A percentile compares a stretch with the other conserved stretches of the same genome.
Evolutionary conservation across 2,888 invertebrate species (phyloP).

Genomic region (Lysandra bellargus): DNA sequence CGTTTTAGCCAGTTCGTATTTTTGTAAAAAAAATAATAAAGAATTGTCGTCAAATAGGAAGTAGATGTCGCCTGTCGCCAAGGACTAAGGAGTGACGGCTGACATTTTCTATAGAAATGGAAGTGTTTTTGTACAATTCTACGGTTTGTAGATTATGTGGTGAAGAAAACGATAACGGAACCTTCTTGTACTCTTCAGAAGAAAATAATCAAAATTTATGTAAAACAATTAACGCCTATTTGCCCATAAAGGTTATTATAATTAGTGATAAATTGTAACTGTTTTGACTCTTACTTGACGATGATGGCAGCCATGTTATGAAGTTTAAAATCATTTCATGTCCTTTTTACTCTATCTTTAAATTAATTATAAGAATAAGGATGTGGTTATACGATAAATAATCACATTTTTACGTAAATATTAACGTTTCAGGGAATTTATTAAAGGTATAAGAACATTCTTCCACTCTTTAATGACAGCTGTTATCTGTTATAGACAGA

Average conservation of each 20-base stretch:
- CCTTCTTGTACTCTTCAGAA: constrained; percentile 81
- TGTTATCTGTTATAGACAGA: neutral
- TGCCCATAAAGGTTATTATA: constrained; percentile 85
- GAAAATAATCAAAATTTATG: constrained; percentile 82
- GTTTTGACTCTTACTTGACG: constrained; percentile 67
- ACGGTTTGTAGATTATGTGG: constrained; percentile 88
- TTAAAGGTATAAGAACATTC: neutral
- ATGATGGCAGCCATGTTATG: constrained; percentile 61
- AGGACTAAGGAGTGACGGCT: neutral
- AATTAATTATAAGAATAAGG: neutral
- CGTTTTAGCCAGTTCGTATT: no score
- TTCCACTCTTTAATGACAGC: neutral
- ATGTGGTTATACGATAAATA: neutral
- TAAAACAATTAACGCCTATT: constrained; percentile 85
- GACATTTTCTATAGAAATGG: constrained; percentile 50
- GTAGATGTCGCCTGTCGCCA: constrained; percentile 60
- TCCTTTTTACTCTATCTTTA: constrained; percentile 42
- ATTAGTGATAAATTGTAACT: constrained; percentile 60
- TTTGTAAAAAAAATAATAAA: neutral
- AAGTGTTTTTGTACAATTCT: constrained; percentile 83
- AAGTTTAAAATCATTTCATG: constrained; percentile 52
- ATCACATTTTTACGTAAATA: neutral
- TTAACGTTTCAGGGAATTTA: neutral
- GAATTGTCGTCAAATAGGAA: constrained; percentile 48
- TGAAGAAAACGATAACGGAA: constrained; percentile 85